These are phyloP conservation scores for Pogonognathellus flavescens DNA, from an alignment of 1,140 invertebrate species.

Conservation along the genomic window DNA sequence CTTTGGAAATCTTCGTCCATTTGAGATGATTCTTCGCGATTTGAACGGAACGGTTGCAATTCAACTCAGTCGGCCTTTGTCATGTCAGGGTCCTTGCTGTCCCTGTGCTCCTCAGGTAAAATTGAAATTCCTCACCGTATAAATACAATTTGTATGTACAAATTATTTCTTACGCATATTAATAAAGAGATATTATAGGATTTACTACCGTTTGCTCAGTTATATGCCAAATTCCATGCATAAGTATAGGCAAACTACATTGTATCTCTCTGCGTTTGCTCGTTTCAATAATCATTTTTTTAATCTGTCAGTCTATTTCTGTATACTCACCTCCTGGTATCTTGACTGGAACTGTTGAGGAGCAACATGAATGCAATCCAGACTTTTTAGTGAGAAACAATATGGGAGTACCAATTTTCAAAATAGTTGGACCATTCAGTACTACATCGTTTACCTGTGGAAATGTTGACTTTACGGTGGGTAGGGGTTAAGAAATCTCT, in stretches of 20 bases:
- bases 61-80: conserved; percentile 21
- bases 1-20: not conserved
- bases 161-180: too few species aligned
- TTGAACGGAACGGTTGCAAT: not conserved
- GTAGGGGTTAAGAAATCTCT: too few species aligned
- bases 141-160: not conserved
- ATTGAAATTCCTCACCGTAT: not conserved
- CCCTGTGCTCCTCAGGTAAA: conserved; percentile 29
- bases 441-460: conserved; percentile 69
- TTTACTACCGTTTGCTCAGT: not conserved
- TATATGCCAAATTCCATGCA: too few species aligned
- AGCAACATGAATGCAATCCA: not conserved
- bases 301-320: conserved; percentile 5
- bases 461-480: conserved; percentile 3
- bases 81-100: conserved; percentile 34
- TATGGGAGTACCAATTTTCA: conserved; percentile 15
- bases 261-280: too few species aligned
- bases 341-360: not conserved
- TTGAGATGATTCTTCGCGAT: conserved; percentile 18
- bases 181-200: not conserved
- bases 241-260: not conserved
- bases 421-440: not conserved
- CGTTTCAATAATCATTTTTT: too few species aligned
- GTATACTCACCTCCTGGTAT: conserved; percentile 29
- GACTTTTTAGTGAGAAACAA: conserved; percentile 5